phyloP scores from a whole-genome alignment of 2,888 invertebrate species.

The Amiota minor region DNA sequence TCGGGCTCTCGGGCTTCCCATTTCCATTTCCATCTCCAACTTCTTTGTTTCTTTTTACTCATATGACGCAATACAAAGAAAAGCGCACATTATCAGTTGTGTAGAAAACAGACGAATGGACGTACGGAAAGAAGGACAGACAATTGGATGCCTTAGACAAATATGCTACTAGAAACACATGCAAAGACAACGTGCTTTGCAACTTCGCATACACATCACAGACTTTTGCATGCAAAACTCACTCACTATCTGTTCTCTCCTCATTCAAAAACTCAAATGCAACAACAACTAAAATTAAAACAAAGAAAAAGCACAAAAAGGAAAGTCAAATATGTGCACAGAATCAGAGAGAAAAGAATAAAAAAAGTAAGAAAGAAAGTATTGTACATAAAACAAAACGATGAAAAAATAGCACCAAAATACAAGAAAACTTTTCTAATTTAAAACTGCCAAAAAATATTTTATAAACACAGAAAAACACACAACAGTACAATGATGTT shows the following conservation, averaged over 20 bases:
- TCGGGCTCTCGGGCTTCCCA: conserved; percentile 36
- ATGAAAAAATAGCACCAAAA: conserved; percentile 62
- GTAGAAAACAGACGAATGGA: background rate
- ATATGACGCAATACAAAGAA: conserved; percentile 48
- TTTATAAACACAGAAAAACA: conserved; percentile 32
- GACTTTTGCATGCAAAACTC: no score
- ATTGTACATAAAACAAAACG: conserved; percentile 48
- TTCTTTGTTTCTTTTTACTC: conserved; percentile 38
- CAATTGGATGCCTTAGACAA: background rate
- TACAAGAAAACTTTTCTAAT: conserved; percentile 65
- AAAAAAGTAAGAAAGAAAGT: conserved; percentile 51
- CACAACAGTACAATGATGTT: conserved; percentile 33
- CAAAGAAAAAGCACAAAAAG: conserved; percentile 43
- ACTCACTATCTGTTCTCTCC: no score
- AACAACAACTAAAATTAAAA: background rate
- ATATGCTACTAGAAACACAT: background rate
- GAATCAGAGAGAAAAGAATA: conserved; percentile 37
- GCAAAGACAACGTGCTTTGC: background rate
- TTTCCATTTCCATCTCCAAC: background rate
- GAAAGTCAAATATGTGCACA: conserved; percentile 57
- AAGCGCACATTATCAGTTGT: conserved; percentile 6
- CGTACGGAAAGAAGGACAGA: conserved; percentile 1
- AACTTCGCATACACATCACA: background rate
- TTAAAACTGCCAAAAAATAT: conserved; percentile 64
- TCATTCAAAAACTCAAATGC: conserved; percentile 6